These are phyloP conservation scores for Poeciliopsis infans DNA, from an alignment of 2,797 vertebrate genomes.

Conservation along the genomic window DNA sequence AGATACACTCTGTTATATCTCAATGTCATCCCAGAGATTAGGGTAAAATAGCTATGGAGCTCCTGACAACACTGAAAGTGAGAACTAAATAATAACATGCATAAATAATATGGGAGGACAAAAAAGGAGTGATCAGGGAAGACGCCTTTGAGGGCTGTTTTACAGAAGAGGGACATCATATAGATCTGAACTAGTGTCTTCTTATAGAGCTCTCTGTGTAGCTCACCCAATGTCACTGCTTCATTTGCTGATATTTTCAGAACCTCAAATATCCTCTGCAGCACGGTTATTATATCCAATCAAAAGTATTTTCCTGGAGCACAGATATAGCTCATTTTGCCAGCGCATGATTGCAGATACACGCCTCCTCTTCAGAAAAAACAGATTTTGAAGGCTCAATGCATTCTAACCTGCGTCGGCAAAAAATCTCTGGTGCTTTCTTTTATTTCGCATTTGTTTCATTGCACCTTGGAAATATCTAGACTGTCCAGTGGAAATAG, in stretches of 20 bases:
- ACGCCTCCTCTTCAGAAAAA: slow-evolving; percentile 18
- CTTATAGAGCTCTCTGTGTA: slow-evolving; percentile 18
- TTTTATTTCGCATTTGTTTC: not conserved
- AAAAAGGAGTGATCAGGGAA: slow-evolving; percentile 56
- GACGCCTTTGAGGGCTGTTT: slow-evolving; percentile 24
- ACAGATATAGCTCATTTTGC: slow-evolving; percentile 11
- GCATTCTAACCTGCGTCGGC: not conserved
- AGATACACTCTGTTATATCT: slow-evolving; percentile 56
- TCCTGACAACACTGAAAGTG: slow-evolving; percentile 58
- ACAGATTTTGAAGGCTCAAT: slow-evolving; percentile 1
- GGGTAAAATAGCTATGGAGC: slow-evolving; percentile 55
- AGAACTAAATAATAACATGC: slow-evolving; percentile 65
- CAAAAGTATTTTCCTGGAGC: slow-evolving; percentile 41
- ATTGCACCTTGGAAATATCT: not conserved
- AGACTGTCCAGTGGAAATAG: not conserved
- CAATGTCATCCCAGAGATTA: slow-evolving; percentile 72
- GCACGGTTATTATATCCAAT: slow-evolving; percentile 45
- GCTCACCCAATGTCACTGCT: slow-evolving; percentile 1
- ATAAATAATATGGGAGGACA: slow-evolving; percentile 58
- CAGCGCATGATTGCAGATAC: slow-evolving; percentile 33
- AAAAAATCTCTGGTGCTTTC: not conserved
- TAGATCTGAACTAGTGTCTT: slow-evolving; percentile 11
- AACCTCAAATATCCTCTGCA: slow-evolving; percentile 19
- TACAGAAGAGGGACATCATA: slow-evolving; percentile 19
- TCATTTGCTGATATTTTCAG: slow-evolving; percentile 17